Percentiles rank a stretch among this genome's conserved stretches.
Evolutionary conservation across 2,113 vertebrate species (phyloP).

Genomic region (Ardeotis arabs): DNA sequence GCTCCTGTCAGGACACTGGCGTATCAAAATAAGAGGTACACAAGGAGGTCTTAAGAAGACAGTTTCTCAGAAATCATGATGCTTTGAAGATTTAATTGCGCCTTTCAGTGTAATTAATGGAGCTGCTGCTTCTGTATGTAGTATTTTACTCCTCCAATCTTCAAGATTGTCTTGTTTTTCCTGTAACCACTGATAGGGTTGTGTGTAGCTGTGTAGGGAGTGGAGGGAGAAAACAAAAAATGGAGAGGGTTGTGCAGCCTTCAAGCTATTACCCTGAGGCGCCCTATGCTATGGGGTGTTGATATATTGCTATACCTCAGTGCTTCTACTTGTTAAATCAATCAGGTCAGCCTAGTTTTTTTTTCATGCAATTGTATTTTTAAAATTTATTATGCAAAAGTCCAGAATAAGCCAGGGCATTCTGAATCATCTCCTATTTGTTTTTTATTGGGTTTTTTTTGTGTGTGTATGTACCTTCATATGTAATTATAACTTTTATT

Average conservation of each 20-base stretch:
- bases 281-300: not conserved
- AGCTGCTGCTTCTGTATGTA: not conserved
- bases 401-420: not conserved
- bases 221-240: not conserved
- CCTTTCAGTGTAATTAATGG: not conserved
- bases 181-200: not conserved
- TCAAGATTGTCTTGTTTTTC: not conserved
- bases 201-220: not conserved
- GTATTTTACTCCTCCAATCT: not conserved
- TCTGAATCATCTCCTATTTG: not conserved
- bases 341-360: not conserved
- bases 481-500: not conserved
- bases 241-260: not conserved
- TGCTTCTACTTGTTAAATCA: not conserved
- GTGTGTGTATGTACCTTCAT: not conserved
- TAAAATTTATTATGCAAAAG: not conserved
- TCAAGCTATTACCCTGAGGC: not conserved
- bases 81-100: not conserved
- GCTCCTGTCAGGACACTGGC: not conserved
- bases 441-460: not conserved
- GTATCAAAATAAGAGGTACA: not conserved
- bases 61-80: not conserved
- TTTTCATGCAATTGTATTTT: not conserved
- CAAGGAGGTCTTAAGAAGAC: not conserved
- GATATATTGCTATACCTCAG: not conserved